These are phyloP conservation scores for Agrochola lychnidis DNA, from an alignment of 2,888 invertebrate species.

Conservation along the genomic window DNA sequence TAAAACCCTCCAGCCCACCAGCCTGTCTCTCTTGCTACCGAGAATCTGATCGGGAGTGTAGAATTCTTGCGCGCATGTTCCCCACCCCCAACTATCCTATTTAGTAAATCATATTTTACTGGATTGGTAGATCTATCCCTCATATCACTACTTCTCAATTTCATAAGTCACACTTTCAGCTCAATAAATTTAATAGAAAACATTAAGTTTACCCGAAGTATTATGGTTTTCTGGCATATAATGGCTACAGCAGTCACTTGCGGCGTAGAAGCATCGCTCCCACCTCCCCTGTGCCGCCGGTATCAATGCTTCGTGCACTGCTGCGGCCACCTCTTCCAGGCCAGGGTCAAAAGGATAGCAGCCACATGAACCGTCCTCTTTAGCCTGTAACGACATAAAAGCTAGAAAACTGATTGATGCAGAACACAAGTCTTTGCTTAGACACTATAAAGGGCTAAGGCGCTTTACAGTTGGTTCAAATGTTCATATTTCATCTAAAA, in stretches of 20 bases:
- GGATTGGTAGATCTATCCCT: not conserved
- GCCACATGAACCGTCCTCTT: constrained; percentile 84
- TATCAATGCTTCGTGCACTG: constrained; percentile 78
- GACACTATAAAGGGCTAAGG: not conserved
- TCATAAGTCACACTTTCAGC: not conserved
- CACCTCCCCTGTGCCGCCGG: constrained; percentile 83
- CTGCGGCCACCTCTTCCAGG: constrained; percentile 79
- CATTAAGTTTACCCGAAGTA: constrained; percentile 61
- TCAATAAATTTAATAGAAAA: not conserved
- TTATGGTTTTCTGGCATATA: constrained; percentile 74
- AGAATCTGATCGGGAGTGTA: not conserved
- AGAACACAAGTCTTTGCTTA: too few relatives aligned
- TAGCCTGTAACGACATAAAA: constrained; percentile 72
- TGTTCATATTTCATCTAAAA: not conserved
- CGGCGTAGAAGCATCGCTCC: constrained; percentile 85
- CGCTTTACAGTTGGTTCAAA: not conserved
- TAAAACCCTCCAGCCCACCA: not conserved
- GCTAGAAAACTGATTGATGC: not conserved
- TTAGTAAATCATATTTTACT: not conserved
- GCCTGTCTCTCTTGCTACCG: not conserved
- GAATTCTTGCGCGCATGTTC: not conserved
- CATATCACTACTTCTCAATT: not conserved
- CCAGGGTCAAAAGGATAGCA: constrained; percentile 87
- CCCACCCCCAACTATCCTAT: not conserved
- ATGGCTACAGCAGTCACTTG: constrained; percentile 84